phyloP scores from a whole-genome alignment of 2,113 vertebrate species.

The Erythrocercus mccallii region DNA sequence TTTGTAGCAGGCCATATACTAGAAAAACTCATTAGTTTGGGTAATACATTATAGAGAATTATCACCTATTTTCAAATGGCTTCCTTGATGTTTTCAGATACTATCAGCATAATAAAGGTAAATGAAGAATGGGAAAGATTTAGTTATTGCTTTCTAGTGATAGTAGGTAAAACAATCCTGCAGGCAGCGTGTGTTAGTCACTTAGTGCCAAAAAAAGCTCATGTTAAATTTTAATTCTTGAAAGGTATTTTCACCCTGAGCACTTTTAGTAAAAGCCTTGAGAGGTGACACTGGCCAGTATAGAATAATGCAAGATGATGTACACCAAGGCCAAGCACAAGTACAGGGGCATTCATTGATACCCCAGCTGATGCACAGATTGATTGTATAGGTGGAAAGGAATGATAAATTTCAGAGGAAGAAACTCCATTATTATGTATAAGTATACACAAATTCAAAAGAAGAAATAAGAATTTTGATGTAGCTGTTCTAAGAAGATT shows the following conservation, averaged over 20 bases:
- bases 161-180: neutral
- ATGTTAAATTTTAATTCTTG: neutral
- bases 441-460: neutral
- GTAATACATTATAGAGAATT: neutral
- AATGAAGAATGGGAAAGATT: neutral
- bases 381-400: neutral
- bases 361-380: neutral
- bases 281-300: neutral
- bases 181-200: neutral
- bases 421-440: neutral
- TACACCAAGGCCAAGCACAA: neutral
- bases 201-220: neutral
- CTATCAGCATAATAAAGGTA: neutral
- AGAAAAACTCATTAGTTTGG: neutral
- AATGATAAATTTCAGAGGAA: neutral
- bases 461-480: neutral
- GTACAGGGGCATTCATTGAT: neutral
- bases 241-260: neutral
- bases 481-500: neutral
- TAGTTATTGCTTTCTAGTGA: neutral
- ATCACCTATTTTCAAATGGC: neutral
- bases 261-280: neutral
- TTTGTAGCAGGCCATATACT: neutral
- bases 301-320: neutral
- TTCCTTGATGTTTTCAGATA: neutral